Base-by-base conservation (phyloP, 2,888 invertebrate species). In the Tenthredo livida region DNA sequence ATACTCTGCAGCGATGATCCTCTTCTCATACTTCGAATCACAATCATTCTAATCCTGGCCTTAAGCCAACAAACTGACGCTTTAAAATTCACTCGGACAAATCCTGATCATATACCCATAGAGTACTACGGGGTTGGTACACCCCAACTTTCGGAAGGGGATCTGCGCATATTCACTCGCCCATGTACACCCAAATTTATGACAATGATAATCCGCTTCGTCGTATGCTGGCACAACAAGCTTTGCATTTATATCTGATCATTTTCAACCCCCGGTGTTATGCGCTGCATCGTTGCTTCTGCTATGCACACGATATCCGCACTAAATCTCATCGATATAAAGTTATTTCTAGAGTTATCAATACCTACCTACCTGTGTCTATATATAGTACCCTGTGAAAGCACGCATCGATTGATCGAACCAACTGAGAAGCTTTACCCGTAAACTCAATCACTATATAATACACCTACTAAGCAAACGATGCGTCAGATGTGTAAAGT, bases 221-320 rank as follows among this genome's bases (percentile, higher is more conserved):
- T 50, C 77, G 77, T 50, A 77, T 47, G 40, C 43, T 25, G 73
- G 73, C 43, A 73, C 77, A 54, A 77, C 77, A 77, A 77, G 77
- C 77, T 80, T 40, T 80, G 80, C 80, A 80, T 80, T 80, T 80
- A 40, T 80, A 80, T 58, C 61, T 33, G 80, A 80, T 80, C 80
- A 80, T 80, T 80, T 40, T 25, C 61, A 80, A n/a, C 50, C 40
- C 37, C 40, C 37, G 33, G 37, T 80, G 4, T 33, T 78, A n/a
- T 40, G 50, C 29, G 17, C 40, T 21, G 33, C 37, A 21, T 80
- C 21, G 47, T 77, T 29, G 17, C 2, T 54, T 25, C 17, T 15
- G 17, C 25, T 58, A 37, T 37, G 58, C 77, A 54, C 73, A 12
- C 25, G 25, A 73, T n/a, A 54, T 54, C 25, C 1, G 6, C 50